A percentile compares a stretch with the other conserved stretches of the same genome.
phyloP scores from a whole-genome alignment of 92 coral and sea anemone species.

The Bergia sp. region DNA sequence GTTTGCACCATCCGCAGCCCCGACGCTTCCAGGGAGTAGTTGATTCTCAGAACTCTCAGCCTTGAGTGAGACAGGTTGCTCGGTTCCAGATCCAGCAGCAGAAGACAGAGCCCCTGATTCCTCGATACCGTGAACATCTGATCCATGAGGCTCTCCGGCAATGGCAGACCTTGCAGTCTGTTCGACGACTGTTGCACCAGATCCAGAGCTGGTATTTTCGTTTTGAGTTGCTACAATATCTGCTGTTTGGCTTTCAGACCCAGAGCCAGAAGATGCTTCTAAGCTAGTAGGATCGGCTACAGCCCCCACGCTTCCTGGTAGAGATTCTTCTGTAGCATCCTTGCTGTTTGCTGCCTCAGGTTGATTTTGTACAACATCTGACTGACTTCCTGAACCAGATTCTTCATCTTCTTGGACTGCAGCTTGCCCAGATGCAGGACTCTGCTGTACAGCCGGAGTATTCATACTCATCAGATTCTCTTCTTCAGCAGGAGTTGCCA shows the following conservation, averaged over 20 bases:
- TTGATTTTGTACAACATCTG: neutral
- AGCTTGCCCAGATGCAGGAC: constrained; percentile 13
- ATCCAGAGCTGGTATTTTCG: neutral
- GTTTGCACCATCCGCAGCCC: constrained; percentile 71
- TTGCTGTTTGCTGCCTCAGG: neutral
- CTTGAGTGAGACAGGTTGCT: constrained; percentile 15
- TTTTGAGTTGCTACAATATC: neutral
- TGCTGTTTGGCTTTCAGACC: constrained; percentile 9
- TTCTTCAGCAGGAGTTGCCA: constrained; percentile 21
- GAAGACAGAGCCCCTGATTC: constrained; percentile 22
- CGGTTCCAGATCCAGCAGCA: constrained; percentile 9
- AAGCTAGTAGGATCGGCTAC: constrained; percentile 44
- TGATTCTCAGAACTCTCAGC: constrained; percentile 40
- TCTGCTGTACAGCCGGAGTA: constrained; percentile 16
- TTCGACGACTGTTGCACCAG: constrained; percentile 10
- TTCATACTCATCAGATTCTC: constrained; percentile 37
- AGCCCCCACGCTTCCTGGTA: constrained; percentile 96
- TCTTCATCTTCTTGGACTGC: neutral
- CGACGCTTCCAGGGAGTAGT: constrained; percentile 35
- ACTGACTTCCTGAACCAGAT: constrained; percentile 57
- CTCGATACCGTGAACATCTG: neutral
- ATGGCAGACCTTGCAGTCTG: constrained; percentile 26
- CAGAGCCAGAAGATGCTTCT: constrained; percentile 40
- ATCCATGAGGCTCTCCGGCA: constrained; percentile 23
- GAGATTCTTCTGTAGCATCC: constrained; percentile 63